Conservation (phyloP, 2,888 invertebrate species). For the Plebejus anna region DNA sequence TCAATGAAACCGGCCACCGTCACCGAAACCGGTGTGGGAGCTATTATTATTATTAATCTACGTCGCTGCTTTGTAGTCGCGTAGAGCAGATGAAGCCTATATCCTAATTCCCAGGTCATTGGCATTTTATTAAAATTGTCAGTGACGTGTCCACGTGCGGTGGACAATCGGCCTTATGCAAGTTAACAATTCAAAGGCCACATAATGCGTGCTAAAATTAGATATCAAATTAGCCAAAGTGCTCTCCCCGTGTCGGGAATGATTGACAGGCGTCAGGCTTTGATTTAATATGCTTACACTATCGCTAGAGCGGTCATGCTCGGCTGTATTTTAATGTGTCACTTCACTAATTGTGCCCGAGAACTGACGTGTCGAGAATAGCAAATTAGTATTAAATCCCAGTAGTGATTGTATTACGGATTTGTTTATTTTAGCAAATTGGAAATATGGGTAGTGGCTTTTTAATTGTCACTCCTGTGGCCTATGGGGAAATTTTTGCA, state of each 20-base stretch:
- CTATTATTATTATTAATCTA: no score
- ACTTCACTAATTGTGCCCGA: conserved; percentile 3
- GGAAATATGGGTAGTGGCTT: neutral
- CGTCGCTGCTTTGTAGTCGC: no score
- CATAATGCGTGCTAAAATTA: conserved; percentile 41
- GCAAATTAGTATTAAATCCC: conserved; percentile 14
- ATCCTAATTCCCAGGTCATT: no score
- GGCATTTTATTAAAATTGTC: no score
- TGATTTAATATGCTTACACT: conserved; percentile 70
- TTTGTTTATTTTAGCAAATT: neutral
- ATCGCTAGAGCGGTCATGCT: conserved; percentile 53
- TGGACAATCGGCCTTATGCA: neutral
- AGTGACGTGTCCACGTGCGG: neutral
- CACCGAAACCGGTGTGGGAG: no score
- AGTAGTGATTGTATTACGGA: neutral
- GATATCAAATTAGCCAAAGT: conserved; percentile 54
- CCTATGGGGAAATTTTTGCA: no score
- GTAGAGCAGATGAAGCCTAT: no score
- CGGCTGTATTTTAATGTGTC: conserved; percentile 72
- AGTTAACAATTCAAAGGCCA: neutral
- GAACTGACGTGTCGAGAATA: conserved; percentile 9
- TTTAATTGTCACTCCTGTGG: no score
- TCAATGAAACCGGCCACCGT: no score
- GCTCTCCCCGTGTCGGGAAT: conserved; percentile 54
- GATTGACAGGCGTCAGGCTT: conserved; percentile 62